Percentiles rank a stretch among this genome's conserved stretches.
phyloP scores from a whole-genome alignment of 2,113 vertebrate species.

The Halcyon malimbica region DNA sequence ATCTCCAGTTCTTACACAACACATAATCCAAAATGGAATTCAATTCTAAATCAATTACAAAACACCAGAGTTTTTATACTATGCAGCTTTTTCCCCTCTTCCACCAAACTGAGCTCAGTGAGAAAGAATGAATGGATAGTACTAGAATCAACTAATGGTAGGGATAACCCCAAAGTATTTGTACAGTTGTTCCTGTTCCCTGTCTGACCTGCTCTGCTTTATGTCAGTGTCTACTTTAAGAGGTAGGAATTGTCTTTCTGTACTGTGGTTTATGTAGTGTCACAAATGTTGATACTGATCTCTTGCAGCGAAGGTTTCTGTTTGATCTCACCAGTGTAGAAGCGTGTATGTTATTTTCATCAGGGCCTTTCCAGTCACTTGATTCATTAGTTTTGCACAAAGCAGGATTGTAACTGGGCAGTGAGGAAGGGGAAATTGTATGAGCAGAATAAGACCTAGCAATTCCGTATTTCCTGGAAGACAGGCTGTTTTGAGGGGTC shows the following conservation, averaged over 20 bases:
- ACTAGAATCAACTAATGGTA: not conserved
- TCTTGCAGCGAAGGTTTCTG: not conserved
- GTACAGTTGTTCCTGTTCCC: slow-evolving; percentile 32
- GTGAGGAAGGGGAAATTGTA: not conserved
- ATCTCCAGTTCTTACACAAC: not conserved
- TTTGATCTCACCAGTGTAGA: slow-evolving; percentile 14
- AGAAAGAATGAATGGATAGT: not conserved
- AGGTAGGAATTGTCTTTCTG: slow-evolving; percentile 20
- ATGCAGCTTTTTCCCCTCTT: not conserved
- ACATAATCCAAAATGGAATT: not conserved
- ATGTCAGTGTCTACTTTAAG: slow-evolving; percentile 13
- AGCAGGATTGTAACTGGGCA: slow-evolving; percentile 6
- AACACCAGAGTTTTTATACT: not conserved
- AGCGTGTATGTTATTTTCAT: slow-evolving; percentile 38
- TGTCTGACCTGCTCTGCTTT: slow-evolving; percentile 55
- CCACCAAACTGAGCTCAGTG: not conserved
- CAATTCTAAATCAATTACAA: not conserved
- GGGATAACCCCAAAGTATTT: not conserved
- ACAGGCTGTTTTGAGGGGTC: not conserved
- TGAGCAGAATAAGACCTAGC: not conserved
- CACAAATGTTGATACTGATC: slow-evolving; percentile 35
- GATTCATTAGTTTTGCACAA: slow-evolving; percentile 44
- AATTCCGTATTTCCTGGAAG: not conserved
- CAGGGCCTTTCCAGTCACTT: not conserved
- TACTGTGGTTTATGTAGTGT: slow-evolving; percentile 45